Evolutionary conservation across 2,888 invertebrate species (phyloP).

Genomic region (Agelastica alni): DNA sequence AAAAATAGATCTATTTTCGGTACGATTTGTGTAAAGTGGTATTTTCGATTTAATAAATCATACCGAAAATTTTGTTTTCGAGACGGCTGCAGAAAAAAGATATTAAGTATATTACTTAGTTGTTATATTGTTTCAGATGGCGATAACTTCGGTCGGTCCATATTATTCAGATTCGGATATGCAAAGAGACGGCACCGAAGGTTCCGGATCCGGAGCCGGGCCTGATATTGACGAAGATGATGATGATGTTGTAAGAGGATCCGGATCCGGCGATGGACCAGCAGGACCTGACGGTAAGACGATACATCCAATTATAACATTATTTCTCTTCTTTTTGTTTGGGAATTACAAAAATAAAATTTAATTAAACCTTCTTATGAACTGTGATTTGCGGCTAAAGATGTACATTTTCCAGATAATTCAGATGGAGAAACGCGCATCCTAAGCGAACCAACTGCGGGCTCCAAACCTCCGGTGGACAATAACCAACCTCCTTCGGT

Average conservation of each 20-base stretch:
- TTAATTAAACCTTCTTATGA: too few relatives aligned
- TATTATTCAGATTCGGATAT: conserved; percentile 56
- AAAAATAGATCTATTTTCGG: too few relatives aligned
- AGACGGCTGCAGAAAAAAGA: too few relatives aligned
- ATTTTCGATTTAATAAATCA: too few relatives aligned
- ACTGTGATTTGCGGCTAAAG: too few relatives aligned
- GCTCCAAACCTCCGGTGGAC: conserved; percentile 21
- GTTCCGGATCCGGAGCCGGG: conserved; percentile 64
- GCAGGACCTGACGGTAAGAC: conserved; percentile 22
- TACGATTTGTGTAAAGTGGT: too few relatives aligned
- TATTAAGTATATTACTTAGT: too few relatives aligned
- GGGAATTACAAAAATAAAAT: not conserved
- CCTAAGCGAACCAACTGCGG: conserved; percentile 16
- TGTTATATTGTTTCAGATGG: conserved; percentile 52
- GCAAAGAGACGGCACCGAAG: conserved; percentile 66
- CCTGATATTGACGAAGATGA: conserved; percentile 59
- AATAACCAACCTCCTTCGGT: conserved; percentile 29
- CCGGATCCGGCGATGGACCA: conserved; percentile 51
- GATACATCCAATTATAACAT: not conserved
- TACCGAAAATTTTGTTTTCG: too few relatives aligned
- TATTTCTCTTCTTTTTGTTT: too few relatives aligned
- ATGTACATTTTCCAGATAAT: too few relatives aligned
- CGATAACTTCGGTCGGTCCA: conserved; percentile 52
- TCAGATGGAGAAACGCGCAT: too few relatives aligned
- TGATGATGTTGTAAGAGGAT: conserved; percentile 56